A percentile compares a stretch with the other conserved stretches of the same genome.
phyloP scores from a whole-genome alignment of 2,797 vertebrate genomes.

The Oophaga sylvatica region DNA sequence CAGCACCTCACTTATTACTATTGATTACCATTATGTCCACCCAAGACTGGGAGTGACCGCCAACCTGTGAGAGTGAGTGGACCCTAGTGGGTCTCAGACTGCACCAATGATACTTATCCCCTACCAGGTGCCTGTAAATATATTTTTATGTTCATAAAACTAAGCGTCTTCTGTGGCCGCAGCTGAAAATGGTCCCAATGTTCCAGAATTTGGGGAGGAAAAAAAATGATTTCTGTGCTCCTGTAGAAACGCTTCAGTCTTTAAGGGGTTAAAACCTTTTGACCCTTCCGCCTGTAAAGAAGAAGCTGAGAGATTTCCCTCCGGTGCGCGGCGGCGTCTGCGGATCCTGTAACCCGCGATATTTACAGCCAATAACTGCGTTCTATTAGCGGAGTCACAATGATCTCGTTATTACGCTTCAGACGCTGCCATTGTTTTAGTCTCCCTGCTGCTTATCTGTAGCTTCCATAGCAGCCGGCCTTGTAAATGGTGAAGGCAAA shows the following conservation, averaged over 20 bases:
- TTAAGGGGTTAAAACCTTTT: neutral
- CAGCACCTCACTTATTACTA: too few relatives aligned
- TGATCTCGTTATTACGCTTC: constrained; percentile 27
- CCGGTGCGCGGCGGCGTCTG: neutral
- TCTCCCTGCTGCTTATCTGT: constrained; percentile 22
- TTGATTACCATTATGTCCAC: too few relatives aligned
- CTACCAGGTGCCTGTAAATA: too few relatives aligned
- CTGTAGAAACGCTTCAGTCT: neutral
- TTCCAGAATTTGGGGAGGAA: too few relatives aligned
- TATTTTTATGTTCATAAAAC: too few relatives aligned
- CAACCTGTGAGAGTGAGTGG: too few relatives aligned
- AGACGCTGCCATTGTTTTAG: constrained; percentile 30
- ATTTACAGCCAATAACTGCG: constrained; percentile 18
- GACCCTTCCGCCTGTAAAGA: neutral
- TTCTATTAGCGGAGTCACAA: constrained; percentile 25
- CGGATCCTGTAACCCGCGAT: neutral
- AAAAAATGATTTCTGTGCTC: neutral
- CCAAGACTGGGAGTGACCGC: too few relatives aligned
- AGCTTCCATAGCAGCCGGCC: constrained; percentile 24
- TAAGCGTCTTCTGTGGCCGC: too few relatives aligned
- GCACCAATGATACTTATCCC: too few relatives aligned
- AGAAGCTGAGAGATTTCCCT: neutral
- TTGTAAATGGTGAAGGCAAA: constrained; percentile 28
- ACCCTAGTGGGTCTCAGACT: too few relatives aligned
- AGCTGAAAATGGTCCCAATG: too few relatives aligned